Conservation (phyloP, 2,113 vertebrate species). For the Chionodraco myersi region DNA sequence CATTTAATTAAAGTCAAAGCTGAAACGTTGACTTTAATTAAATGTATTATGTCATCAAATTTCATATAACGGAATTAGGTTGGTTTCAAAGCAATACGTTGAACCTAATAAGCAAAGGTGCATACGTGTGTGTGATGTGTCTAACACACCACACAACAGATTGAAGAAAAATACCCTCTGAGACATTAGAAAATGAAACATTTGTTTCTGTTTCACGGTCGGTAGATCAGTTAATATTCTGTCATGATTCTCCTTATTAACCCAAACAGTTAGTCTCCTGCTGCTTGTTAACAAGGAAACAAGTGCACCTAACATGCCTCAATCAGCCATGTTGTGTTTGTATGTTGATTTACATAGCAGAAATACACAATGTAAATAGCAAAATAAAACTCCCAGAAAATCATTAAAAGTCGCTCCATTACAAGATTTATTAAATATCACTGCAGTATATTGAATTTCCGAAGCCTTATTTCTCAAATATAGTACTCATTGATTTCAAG, state of each 20-base stretch:
- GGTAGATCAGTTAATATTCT: slow-evolving; percentile 49
- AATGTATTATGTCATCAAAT: no score
- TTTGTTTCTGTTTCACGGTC: slow-evolving; percentile 43
- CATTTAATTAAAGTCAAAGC: no score
- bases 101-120: background rate
- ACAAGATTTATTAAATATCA: slow-evolving; percentile 27
- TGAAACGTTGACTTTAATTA: no score
- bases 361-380: slow-evolving; percentile 4
- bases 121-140: background rate
- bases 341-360: slow-evolving; percentile 13
- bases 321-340: slow-evolving; percentile 5
- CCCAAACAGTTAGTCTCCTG: slow-evolving; percentile 23
- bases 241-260: slow-evolving; percentile 34
- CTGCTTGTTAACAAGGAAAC: slow-evolving; percentile 41
- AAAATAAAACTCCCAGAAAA: slow-evolving; percentile 12
- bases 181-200: slow-evolving; percentile 45
- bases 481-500: slow-evolving; percentile 39
- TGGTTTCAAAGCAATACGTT: no score
- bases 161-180: slow-evolving; percentile 36
- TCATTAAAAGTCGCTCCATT: slow-evolving; percentile 4
- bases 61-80: no score
- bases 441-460: slow-evolving; percentile 17
- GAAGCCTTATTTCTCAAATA: slow-evolving; percentile 15
- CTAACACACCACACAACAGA: slow-evolving; percentile 18
- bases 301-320: slow-evolving; percentile 8